Percentiles rank a stretch among this genome's conserved stretches.
phyloP scores from a whole-genome alignment of 2,888 invertebrate genomes.

The Acronicta psi region DNA sequence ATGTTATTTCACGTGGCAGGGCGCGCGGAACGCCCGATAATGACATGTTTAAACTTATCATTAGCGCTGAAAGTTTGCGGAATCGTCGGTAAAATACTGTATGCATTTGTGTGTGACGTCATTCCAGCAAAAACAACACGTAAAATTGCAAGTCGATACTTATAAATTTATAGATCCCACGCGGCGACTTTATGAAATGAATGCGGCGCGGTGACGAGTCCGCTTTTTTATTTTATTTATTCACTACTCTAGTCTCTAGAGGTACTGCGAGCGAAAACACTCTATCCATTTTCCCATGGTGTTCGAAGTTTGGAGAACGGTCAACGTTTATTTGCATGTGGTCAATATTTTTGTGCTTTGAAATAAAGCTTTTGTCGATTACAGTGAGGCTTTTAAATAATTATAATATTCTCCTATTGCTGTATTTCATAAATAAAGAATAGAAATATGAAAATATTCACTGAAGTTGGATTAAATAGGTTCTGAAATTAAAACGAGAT shows the following conservation, averaged over 20 bases:
- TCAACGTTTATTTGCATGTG: constrained; percentile 12
- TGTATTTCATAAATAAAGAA: no score
- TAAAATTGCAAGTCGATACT: constrained; percentile 15
- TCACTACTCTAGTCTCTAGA: constrained; percentile 23
- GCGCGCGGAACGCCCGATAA: constrained; percentile 57
- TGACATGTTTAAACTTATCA: constrained; percentile 67
- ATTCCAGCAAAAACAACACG: constrained; percentile 27
- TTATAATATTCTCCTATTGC: background rate
- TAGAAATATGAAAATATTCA: no score
- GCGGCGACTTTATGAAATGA: constrained; percentile 43
- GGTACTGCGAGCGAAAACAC: constrained; percentile 18
- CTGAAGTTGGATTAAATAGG: no score
- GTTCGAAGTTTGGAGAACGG: constrained; percentile 13
- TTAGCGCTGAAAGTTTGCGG: constrained; percentile 59
- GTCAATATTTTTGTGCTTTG: constrained; percentile 19
- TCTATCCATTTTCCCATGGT: constrained; percentile 29
- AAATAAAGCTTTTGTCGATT: constrained; percentile 17
- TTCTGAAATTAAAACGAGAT: no score
- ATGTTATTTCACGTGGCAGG: constrained; percentile 46
- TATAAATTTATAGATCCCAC: constrained; percentile 48
- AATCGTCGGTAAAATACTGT: constrained; percentile 62
- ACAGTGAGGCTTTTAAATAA: background rate
- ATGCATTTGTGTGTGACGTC: constrained; percentile 46
- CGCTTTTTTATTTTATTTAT: constrained; percentile 32
- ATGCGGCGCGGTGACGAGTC: constrained; percentile 32